Evolutionary conservation across 1,140 invertebrate species (phyloP), one percentile per base, ranked within the genome.

Genomic region (Aphis craccivora): DNA sequence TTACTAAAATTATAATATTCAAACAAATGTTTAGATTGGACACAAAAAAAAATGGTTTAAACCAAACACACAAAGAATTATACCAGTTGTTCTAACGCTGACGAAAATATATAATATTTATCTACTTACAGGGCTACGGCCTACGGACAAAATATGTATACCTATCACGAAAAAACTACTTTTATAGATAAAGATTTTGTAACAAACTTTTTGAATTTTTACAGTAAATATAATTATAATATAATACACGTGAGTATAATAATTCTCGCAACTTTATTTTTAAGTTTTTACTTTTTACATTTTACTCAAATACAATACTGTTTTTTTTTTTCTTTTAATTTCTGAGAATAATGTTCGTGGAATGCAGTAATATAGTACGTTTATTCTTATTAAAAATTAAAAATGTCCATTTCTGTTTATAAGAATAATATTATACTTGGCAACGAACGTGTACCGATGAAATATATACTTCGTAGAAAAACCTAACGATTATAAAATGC

Each of bases 381-480:
- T 37, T 37, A 7, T 83, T 83, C 35, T 83, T 37, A 37, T 83
- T 83, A 37, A 83, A 23, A 83, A 83, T 83, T 83, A 76, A 76
- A 76, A 76, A 76, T n/a, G 30, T 37, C 76, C 76, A 37, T 83
- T 37, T 37, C 76, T 37, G 76, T 83, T 37, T 37, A 83, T 83
- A 83, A 35, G 35, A 37, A 83, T 83, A 37, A 83, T 83, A 83
- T 76, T 76, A n/a, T 83, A 30, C 35, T 81, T 83, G 76, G 76
- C 35, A 83, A 83, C 76, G 35, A 37, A 37, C 76, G 8, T 37
- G 22, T 37, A 83, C 76, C 22, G 22, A 83, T 83, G 22, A 83
- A 83, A 83, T 83, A 0, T 83, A 83, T 76, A 83, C 35, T 83
- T 83, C 76, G 22, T 83, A 83, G 76, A 83, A 83, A 83, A 83